Evolutionary conservation across 2,113 vertebrate species (phyloP).

Genomic region (Emberiza fucata): DNA sequence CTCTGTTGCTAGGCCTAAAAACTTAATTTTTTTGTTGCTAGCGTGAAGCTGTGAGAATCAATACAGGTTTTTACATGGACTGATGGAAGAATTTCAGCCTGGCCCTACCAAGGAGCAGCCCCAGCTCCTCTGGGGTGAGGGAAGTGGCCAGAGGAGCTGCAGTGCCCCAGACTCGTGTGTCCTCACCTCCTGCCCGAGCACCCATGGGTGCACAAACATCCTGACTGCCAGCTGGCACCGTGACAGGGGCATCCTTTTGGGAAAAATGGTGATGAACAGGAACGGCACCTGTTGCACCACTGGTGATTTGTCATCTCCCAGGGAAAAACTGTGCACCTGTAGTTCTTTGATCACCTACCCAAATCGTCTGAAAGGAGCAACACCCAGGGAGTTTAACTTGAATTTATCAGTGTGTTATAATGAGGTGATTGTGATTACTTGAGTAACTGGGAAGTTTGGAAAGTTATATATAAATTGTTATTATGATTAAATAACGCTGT

Average conservation of each 20-base stretch:
- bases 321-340: not conserved
- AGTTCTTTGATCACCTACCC: not conserved
- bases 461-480: not conserved
- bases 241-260: accelerated
- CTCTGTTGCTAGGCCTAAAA: not conserved
- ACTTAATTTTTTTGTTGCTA: not conserved
- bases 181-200: accelerated
- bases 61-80: not conserved
- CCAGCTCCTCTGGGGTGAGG: not conserved
- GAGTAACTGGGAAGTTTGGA: not conserved
- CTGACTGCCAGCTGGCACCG: accelerated
- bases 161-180: accelerated
- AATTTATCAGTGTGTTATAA: not conserved
- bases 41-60: not conserved
- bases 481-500: not conserved
- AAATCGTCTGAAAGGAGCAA: not conserved
- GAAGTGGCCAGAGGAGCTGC: not conserved
- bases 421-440: not conserved
- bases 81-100: not conserved
- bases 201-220: not conserved
- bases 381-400: not conserved
- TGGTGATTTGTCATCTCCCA: not conserved
- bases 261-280: not conserved
- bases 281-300: not conserved
- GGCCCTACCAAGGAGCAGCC: accelerated